Evolutionary conservation across 1,140 invertebrate genomes (phyloP).

Genomic region (Orchesella cincta): DNA sequence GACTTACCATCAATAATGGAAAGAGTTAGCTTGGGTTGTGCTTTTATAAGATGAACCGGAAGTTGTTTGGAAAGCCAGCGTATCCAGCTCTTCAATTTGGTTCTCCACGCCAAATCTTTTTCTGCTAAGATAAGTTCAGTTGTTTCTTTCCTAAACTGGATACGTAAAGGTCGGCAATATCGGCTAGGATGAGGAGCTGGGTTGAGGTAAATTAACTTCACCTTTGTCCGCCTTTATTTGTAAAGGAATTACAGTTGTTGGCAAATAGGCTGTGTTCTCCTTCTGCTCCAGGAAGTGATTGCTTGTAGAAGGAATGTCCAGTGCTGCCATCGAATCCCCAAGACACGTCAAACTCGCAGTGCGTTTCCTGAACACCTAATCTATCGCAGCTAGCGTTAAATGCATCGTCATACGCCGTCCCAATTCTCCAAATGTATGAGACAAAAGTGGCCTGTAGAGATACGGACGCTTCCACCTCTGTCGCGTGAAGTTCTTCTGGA

Average conservation of each 20-base stretch:
- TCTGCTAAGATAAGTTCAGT: constrained; percentile 27
- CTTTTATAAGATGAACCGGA: not conserved
- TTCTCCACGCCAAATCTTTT: constrained; percentile 5
- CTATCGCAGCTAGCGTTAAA: too few species aligned
- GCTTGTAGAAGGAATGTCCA: constrained; percentile 24
- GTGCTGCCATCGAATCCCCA: constrained; percentile 32
- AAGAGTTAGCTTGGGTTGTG: not conserved
- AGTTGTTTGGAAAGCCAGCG: not conserved
- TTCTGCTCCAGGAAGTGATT: too few species aligned
- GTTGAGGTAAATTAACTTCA: not conserved
- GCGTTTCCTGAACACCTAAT: too few species aligned
- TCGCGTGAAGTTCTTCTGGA: too few species aligned
- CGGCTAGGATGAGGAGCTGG: constrained; percentile 31
- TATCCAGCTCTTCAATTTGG: not conserved
- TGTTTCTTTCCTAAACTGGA: constrained; percentile 38
- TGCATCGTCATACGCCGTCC: too few species aligned
- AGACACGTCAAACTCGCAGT: not conserved
- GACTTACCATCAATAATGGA: not conserved
- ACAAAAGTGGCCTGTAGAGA: too few species aligned
- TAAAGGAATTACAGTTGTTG: not conserved
- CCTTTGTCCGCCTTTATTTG: not conserved
- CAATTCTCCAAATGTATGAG: too few species aligned
- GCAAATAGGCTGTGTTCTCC: not conserved
- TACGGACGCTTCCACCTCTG: too few species aligned
- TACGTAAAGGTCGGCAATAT: constrained; percentile 43